Evolutionary conservation across 2,797 vertebrate species (phyloP).

Genomic region (Bucorvus abyssinicus): DNA sequence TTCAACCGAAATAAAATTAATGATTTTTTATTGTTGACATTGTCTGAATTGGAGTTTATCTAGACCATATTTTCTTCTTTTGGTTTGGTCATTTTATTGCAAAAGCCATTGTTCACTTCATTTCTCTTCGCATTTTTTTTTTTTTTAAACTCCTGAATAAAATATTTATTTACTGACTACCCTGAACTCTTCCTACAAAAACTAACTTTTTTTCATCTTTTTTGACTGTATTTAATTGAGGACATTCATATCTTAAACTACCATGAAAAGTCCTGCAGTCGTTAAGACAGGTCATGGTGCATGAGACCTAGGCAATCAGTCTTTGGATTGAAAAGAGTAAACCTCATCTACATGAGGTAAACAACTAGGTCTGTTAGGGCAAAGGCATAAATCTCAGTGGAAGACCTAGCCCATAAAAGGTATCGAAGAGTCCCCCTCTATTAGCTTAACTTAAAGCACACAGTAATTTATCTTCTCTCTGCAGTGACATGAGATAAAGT

Average conservation of each 20-base stretch:
- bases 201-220: neutral
- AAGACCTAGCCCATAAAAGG: neutral
- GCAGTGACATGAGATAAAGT: neutral
- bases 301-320: neutral
- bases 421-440: neutral
- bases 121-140: too few species aligned
- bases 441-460: neutral
- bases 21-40: neutral
- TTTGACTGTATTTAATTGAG: neutral
- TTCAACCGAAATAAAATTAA: neutral
- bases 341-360: neutral
- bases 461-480: neutral
- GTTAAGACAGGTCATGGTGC: neutral
- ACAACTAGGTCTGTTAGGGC: neutral
- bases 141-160: neutral
- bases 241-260: neutral
- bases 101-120: neutral
- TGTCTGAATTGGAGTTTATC: neutral
- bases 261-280: neutral
- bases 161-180: neutral
- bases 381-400: neutral
- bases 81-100: neutral
- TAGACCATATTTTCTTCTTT: neutral
- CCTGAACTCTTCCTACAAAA: neutral
- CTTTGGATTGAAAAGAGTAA: neutral